A percentile compares a stretch with the other conserved stretches of the same genome.
phyloP scores from a whole-genome alignment of 2,113 vertebrate genomes.

The Nycticebus coucang region DNA sequence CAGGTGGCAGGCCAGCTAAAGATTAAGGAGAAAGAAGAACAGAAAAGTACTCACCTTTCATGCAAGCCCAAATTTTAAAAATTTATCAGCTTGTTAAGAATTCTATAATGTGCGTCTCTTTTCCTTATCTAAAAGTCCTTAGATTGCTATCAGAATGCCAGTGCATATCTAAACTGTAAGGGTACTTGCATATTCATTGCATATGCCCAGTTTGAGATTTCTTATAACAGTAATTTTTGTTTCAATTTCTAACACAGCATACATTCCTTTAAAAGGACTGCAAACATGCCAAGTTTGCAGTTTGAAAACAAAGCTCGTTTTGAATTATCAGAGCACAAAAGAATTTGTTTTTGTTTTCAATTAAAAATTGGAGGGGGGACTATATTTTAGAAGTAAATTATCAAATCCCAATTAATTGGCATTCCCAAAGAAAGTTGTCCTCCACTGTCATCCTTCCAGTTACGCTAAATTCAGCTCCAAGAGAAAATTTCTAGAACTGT shows the following conservation, averaged over 20 bases:
- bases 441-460: neutral
- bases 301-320: conserved; percentile 69
- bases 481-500: neutral
- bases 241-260: conserved; percentile 27
- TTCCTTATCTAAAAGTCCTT: neutral
- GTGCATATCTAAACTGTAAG: neutral
- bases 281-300: conserved; percentile 61
- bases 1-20: conserved; percentile 43
- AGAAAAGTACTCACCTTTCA: neutral
- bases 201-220: conserved; percentile 23
- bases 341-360: conserved; percentile 11
- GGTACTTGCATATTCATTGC: neutral
- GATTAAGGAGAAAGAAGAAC: neutral
- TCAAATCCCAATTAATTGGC: conserved; percentile 12
- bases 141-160: neutral
- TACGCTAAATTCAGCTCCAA: neutral
- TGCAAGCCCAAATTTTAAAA: conserved; percentile 1
- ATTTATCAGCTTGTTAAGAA: neutral
- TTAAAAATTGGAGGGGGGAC: neutral
- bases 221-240: conserved; percentile 40
- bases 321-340: conserved; percentile 51
- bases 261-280: conserved; percentile 59
- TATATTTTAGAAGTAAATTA: conserved; percentile 32
- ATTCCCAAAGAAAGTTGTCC: conserved; percentile 28
- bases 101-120: neutral